Percentiles rank a stretch among this genome's conserved stretches.
These are phyloP conservation scores for Gymnorhina tibicen DNA, from an alignment of 2,113 vertebrate species.

Conservation along the genomic window DNA sequence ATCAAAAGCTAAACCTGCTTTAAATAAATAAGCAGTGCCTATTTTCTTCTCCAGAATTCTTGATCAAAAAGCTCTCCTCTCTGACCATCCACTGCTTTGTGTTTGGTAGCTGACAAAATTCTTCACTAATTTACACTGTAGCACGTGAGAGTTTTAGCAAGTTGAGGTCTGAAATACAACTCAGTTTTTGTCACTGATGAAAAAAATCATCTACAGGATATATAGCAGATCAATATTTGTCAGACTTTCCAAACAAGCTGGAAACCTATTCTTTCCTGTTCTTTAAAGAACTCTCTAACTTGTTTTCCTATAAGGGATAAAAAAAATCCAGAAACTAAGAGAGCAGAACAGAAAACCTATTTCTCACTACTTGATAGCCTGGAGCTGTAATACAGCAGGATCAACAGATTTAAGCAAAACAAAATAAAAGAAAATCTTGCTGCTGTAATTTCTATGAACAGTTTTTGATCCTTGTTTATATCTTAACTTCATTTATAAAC, in stretches of 20 bases:
- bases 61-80: conserved; percentile 12
- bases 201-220: not conserved
- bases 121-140: not conserved
- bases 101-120: not conserved
- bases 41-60: not conserved
- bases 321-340: not conserved
- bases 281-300: not conserved
- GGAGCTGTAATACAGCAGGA: not conserved
- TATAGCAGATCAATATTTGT: not conserved
- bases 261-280: not conserved
- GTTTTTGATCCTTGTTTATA: not conserved
- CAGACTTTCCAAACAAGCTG: not conserved
- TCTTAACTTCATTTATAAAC: not conserved
- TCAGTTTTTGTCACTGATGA: conserved; percentile 13
- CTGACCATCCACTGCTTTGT: not conserved
- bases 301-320: not conserved
- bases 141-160: not conserved
- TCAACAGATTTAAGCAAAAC: not conserved
- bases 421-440: not conserved
- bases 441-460: not conserved
- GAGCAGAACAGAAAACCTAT: conserved; percentile 32
- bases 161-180: not conserved
- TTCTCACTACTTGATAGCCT: conserved; percentile 13
- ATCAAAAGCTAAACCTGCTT: conserved; percentile 33
- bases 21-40: conserved; percentile 6